These are phyloP conservation scores for Acronicta psi DNA, from an alignment of 2,888 invertebrate genomes.

Conservation along the genomic window DNA sequence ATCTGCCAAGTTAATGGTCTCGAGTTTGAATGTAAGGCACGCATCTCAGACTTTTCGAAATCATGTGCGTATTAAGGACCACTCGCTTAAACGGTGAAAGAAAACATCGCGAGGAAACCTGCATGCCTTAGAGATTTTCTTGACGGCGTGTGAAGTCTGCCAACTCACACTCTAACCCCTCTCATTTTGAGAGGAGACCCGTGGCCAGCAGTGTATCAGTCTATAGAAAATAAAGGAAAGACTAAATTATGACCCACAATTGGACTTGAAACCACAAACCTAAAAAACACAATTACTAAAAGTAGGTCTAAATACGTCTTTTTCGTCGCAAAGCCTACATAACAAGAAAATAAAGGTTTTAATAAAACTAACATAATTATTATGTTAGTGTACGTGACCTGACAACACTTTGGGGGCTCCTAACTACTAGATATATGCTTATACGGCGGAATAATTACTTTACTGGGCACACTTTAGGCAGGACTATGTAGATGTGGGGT, in stretches of 20 bases:
- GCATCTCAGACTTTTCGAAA: too few relatives aligned
- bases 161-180: too few relatives aligned
- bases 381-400: constrained; percentile 6
- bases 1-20: too few relatives aligned
- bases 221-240: too few relatives aligned
- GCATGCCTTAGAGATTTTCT: too few relatives aligned
- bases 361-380: constrained; percentile 32
- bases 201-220: too few relatives aligned
- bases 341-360: constrained; percentile 22
- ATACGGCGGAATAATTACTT: constrained; percentile 29
- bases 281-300: constrained; percentile 5
- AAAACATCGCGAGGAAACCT: too few relatives aligned
- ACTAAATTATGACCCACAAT: neutral
- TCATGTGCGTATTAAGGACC: too few relatives aligned
- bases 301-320: constrained; percentile 9
- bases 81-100: too few relatives aligned
- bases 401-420: neutral
- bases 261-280: neutral
- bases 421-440: constrained; percentile 18
- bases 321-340: neutral
- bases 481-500: constrained; percentile 7
- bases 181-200: too few relatives aligned
- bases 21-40: too few relatives aligned
- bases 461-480: constrained; percentile 22
- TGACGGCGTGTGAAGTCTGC: too few relatives aligned